A percentile compares a stretch with the other conserved stretches of the same genome.
Conservation (phyloP, 2,113 vertebrate species). For the Corapipo altera region DNA sequence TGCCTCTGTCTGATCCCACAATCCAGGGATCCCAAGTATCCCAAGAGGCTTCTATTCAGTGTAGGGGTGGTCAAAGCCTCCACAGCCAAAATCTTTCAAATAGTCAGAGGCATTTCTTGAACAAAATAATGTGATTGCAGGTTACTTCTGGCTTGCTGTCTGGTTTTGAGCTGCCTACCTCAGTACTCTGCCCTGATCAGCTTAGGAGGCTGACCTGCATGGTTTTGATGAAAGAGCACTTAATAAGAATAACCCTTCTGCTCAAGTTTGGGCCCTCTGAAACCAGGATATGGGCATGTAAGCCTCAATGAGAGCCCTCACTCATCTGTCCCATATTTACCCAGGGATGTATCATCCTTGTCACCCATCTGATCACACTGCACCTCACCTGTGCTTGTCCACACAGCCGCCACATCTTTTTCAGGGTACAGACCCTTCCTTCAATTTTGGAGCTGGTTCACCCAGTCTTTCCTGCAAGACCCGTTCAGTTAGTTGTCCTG, state of each 20-base stretch:
- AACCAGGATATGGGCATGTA: not conserved
- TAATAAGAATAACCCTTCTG: not conserved
- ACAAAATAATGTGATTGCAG: not conserved
- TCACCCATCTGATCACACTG: not conserved
- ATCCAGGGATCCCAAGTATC: not conserved
- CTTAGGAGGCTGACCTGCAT: not conserved
- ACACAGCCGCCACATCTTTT: not conserved
- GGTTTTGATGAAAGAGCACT: not conserved
- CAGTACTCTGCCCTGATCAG: not conserved
- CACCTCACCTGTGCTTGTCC: not conserved
- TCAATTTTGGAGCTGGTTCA: not conserved
- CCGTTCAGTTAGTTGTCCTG: not conserved
- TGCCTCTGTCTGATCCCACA: not conserved
- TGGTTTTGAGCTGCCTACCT: not conserved
- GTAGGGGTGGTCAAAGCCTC: not conserved
- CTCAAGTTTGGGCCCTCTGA: not conserved
- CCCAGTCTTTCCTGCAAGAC: not conserved
- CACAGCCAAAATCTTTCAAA: not conserved
- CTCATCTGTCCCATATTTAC: fast-evolving
- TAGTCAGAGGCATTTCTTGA: not conserved
- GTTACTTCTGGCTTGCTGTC: not conserved
- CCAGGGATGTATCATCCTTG: not conserved
- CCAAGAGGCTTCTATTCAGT: not conserved
- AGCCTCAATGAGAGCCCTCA: not conserved
- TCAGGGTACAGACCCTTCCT: not conserved